phyloP scores from a whole-genome alignment of 1,140 invertebrate genomes.

The Drosophila ficusphila region DNA sequence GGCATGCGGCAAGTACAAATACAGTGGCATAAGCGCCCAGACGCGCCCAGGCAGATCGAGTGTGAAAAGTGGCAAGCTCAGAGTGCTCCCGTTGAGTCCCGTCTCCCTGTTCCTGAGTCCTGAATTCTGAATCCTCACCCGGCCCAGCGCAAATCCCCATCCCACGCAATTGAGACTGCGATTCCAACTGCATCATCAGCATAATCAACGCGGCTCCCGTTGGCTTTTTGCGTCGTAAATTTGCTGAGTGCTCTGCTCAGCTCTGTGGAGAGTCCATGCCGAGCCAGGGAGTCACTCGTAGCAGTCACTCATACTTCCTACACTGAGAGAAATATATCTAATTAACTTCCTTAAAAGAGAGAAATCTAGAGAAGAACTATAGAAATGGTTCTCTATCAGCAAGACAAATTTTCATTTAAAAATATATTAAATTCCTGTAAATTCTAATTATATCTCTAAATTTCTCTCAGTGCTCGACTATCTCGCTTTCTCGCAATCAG shows the following conservation, averaged over 20 bases:
- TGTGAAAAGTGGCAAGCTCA: conserved; percentile 78
- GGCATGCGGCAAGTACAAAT: conserved; percentile 55
- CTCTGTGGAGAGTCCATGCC: conserved; percentile 31
- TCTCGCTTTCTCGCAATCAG: conserved; percentile 12
- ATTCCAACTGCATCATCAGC: conserved; percentile 77
- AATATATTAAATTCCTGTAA: too few relatives aligned
- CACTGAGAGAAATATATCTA: conserved; percentile 13
- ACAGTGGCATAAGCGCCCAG: conserved; percentile 52
- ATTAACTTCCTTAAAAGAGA: background rate
- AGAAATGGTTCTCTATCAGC: too few relatives aligned
- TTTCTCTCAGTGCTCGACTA: conserved; percentile 17
- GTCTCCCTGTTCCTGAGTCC: background rate
- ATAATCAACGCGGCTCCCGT: conserved; percentile 78
- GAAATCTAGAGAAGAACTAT: too few relatives aligned
- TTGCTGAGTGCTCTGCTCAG: conserved; percentile 69
- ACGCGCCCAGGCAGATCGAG: conserved; percentile 62
- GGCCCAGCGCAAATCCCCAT: background rate
- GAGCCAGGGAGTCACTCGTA: conserved; percentile 23
- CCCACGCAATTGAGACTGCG: conserved; percentile 21
- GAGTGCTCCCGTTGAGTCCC: conserved; percentile 8
- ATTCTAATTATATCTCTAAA: background rate
- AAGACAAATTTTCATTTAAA: too few relatives aligned
- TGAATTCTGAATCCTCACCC: conserved; percentile 8
- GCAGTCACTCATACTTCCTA: conserved; percentile 34
- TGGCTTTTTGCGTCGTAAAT: conserved; percentile 81